Evolutionary conservation across 1,140 invertebrate genomes (phyloP).

Genomic region (Drosophila ironensis): DNA sequence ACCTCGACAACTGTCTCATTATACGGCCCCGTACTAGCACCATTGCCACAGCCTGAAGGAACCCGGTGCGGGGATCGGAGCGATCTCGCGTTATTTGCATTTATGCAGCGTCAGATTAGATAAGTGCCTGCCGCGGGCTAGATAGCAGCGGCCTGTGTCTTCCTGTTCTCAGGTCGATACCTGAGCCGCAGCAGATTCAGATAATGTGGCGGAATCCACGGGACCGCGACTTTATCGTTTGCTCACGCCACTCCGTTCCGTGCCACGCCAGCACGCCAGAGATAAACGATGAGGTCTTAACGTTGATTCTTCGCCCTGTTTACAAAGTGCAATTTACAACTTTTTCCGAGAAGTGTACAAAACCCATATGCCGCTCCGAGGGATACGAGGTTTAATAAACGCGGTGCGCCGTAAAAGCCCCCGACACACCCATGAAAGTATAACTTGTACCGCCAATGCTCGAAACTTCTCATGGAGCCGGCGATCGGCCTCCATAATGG

Average conservation of each 20-base stretch:
- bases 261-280: too few relatives aligned
- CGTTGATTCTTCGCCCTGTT: conserved; percentile 64
- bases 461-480: conserved; percentile 20
- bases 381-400: conserved; percentile 51
- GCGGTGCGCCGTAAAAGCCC: conserved; percentile 37
- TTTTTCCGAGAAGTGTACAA: conserved; percentile 69
- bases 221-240: conserved; percentile 57
- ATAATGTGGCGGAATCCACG: conserved; percentile 61
- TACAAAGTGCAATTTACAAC: conserved; percentile 75
- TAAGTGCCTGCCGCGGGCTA: conserved; percentile 50
- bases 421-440: conserved; percentile 10
- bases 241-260: too few relatives aligned
- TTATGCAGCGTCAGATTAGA: conserved; percentile 75
- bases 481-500: conserved; percentile 26
- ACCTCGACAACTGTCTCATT: conserved; percentile 62
- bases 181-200: conserved; percentile 40
- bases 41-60: not conserved
- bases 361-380: conserved; percentile 52
- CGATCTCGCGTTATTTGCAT: conserved; percentile 74
- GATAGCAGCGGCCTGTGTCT: conserved; percentile 47
- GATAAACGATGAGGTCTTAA: conserved; percentile 66
- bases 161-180: conserved; percentile 63
- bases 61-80: conserved; percentile 10
- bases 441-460: conserved; percentile 5
- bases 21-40: conserved; percentile 22